Evolutionary conservation across 2,797 vertebrate genomes (phyloP).

Genomic region (Neosilurus hyrtlii): DNA sequence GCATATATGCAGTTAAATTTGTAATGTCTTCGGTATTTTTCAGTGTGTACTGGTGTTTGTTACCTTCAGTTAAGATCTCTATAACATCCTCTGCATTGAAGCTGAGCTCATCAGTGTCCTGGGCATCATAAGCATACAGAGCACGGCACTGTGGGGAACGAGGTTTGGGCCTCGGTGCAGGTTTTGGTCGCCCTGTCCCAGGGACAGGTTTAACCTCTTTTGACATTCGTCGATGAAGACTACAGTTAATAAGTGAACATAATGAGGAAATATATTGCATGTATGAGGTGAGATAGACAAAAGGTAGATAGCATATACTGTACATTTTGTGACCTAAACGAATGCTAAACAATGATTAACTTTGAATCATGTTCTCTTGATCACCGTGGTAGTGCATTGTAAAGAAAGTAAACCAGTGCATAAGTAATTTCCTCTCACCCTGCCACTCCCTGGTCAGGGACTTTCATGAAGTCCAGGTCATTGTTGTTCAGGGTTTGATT

Average conservation of each 20-base stretch:
- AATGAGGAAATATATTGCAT: background rate
- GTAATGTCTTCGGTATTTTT: background rate
- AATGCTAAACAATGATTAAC: background rate
- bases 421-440: slow-evolving; percentile 67
- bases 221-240: slow-evolving; percentile 74
- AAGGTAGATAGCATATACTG: background rate
- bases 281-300: background rate
- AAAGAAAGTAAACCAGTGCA: background rate
- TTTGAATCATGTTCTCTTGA: background rate
- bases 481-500: slow-evolving; percentile 56
- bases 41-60: background rate
- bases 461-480: slow-evolving; percentile 80
- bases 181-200: slow-evolving; percentile 73
- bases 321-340: background rate
- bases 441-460: slow-evolving; percentile 80
- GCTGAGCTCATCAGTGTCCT: slow-evolving; percentile 84
- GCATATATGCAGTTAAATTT: background rate
- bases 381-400: background rate
- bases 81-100: slow-evolving; percentile 78
- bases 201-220: slow-evolving; percentile 78
- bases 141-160: slow-evolving; percentile 74
- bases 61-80: slow-evolving; percentile 79
- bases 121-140: slow-evolving; percentile 81
- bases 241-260: slow-evolving; percentile 47
- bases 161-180: slow-evolving; percentile 71